These are phyloP conservation scores for Drosophila niveifrons DNA, from an alignment of 2,888 invertebrate genomes.

Conservation along the genomic window DNA sequence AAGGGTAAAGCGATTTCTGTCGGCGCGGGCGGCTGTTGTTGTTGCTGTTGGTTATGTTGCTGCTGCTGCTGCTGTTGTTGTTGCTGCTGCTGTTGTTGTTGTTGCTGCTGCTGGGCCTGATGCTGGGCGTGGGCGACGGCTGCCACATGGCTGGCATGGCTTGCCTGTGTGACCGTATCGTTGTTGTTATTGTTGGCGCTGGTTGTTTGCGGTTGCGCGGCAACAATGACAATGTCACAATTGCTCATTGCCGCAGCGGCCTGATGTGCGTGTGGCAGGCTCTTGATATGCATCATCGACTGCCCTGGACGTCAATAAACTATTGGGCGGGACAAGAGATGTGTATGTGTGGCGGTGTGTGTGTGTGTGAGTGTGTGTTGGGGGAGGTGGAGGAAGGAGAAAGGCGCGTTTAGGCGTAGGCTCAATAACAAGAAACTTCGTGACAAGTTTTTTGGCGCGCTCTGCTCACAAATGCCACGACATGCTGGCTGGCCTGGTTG, in stretches of 20 bases:
- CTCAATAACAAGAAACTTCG: slow-evolving; percentile 62
- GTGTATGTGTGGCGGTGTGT: slow-evolving; percentile 1
- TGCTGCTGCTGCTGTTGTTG: slow-evolving; percentile 76
- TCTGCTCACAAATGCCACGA: slow-evolving; percentile 66
- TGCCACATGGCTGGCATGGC: slow-evolving; percentile 68
- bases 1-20: slow-evolving; percentile 84
- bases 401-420: slow-evolving; percentile 19
- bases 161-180: slow-evolving; percentile 76
- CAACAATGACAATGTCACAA: slow-evolving; percentile 84
- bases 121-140: slow-evolving; percentile 71
- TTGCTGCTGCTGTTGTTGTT: slow-evolving; percentile 68
- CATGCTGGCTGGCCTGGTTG: slow-evolving; percentile 65
- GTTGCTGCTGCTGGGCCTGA: slow-evolving; percentile 72
- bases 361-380: neutral
- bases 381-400: slow-evolving; percentile 8
- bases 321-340: slow-evolving; percentile 35
- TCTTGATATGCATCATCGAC: slow-evolving; percentile 83
- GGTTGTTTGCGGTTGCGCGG: slow-evolving; percentile 82
- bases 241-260: slow-evolving; percentile 84
- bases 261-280: slow-evolving; percentile 82
- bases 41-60: slow-evolving; percentile 73
- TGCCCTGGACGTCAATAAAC: slow-evolving; percentile 54
- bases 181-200: slow-evolving; percentile 78
- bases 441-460: slow-evolving; percentile 67
- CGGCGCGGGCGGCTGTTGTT: slow-evolving; percentile 80